Conservation (phyloP, 2,113 vertebrate genomes). For the Nipponia nippon region DNA sequence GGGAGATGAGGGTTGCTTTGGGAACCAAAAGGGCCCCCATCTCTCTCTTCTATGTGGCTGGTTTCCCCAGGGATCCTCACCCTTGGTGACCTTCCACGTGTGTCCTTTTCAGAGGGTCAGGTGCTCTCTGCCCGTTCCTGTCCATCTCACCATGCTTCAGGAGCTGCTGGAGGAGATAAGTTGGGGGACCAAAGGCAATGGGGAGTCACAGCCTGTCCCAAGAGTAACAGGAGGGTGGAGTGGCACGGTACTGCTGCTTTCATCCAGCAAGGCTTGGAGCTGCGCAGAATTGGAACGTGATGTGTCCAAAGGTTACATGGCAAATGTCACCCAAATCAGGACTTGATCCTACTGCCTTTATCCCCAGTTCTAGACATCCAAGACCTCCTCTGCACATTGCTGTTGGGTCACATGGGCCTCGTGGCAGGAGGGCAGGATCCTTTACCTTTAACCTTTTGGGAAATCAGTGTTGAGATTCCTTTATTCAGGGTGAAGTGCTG, state of each 20-base stretch:
- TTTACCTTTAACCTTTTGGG: not conserved
- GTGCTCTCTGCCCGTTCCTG: not conserved
- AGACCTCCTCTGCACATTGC: not conserved
- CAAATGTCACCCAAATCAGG: not conserved
- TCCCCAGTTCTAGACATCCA: not conserved
- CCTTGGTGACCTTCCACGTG: rapidly evolving
- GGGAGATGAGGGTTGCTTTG: not conserved
- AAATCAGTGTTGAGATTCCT: not conserved
- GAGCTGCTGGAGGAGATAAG: not conserved
- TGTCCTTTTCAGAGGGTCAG: not conserved
- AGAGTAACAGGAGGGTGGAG: rapidly evolving
- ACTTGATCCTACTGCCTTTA: not conserved
- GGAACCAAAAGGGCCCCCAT: rapidly evolving
- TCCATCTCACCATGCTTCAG: not conserved
- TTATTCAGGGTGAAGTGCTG: not conserved
- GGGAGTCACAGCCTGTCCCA: not conserved
- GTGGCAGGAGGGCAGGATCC: not conserved
- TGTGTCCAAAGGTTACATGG: not conserved
- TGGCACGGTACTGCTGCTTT: not conserved
- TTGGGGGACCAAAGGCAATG: not conserved
- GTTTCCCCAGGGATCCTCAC: not conserved
- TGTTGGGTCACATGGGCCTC: not conserved
- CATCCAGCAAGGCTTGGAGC: not conserved
- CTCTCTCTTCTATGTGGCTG: not conserved
- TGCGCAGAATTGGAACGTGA: not conserved